These are phyloP conservation scores for Platycheirus albimanus DNA, from an alignment of 2,888 invertebrate species.

Conservation along the genomic window DNA sequence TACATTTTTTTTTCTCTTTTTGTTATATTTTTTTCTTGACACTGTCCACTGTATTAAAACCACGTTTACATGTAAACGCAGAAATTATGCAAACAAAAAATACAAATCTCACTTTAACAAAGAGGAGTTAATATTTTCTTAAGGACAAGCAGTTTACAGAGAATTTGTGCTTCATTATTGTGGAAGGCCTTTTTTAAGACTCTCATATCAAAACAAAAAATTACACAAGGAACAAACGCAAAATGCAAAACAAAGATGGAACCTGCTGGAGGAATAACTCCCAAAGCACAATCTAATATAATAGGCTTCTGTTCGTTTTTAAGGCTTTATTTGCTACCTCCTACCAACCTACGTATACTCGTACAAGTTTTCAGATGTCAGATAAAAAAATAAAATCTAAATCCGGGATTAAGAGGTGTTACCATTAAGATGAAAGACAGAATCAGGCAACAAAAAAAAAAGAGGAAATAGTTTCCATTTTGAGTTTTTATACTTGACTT, in stretches of 20 bases:
- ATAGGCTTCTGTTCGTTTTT: slow-evolving; percentile 1
- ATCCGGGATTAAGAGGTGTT: slow-evolving; percentile 61
- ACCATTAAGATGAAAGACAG: slow-evolving; percentile 15
- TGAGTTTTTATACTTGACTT: background rate
- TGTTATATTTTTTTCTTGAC: background rate
- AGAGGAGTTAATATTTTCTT: slow-evolving; percentile 36
- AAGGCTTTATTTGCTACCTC: too few relatives aligned
- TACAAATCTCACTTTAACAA: slow-evolving; percentile 52
- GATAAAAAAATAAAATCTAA: slow-evolving; percentile 52
- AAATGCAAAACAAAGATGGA: slow-evolving; percentile 36
- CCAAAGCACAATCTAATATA: slow-evolving; percentile 9
- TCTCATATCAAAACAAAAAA: slow-evolving; percentile 31
- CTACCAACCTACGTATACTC: too few relatives aligned
- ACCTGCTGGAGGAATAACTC: slow-evolving; percentile 42
- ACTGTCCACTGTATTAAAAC: slow-evolving; percentile 39
- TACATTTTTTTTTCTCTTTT: background rate
- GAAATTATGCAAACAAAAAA: slow-evolving; percentile 33
- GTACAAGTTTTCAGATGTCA: slow-evolving; percentile 21
- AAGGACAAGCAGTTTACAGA: slow-evolving; percentile 41
- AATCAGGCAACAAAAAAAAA: background rate
- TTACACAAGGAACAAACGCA: slow-evolving; percentile 39
- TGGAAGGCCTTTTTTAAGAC: background rate
- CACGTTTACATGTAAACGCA: slow-evolving; percentile 66
- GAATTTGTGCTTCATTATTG: slow-evolving; percentile 65
- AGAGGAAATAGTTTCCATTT: slow-evolving; percentile 56